These are phyloP conservation scores for Trichopria drosophilae DNA, from an alignment of 2,888 invertebrate genomes.

Conservation along the genomic window DNA sequence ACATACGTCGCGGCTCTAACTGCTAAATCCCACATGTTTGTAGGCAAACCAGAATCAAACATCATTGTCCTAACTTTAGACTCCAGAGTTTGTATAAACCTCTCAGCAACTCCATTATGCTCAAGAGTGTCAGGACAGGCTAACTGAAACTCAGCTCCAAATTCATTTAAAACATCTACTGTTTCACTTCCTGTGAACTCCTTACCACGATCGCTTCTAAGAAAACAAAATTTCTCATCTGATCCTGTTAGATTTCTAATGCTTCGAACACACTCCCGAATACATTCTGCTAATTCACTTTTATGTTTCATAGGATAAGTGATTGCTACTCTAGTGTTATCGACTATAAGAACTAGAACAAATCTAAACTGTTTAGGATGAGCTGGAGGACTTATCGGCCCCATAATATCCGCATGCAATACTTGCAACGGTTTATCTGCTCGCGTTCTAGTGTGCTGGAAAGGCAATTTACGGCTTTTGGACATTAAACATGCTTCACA, in stretches of 20 bases:
- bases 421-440: not conserved
- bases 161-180: slow-evolving; percentile 19
- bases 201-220: slow-evolving; percentile 27
- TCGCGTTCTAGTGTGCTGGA: not conserved
- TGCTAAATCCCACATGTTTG: slow-evolving; percentile 34
- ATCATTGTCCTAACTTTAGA: slow-evolving; percentile 26
- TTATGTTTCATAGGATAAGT: not conserved
- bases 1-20: slow-evolving; percentile 27
- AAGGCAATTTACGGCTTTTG: not conserved
- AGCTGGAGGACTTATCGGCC: not conserved
- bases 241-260: not conserved
- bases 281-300: not conserved
- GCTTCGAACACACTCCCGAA: not conserved
- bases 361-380: slow-evolving; percentile 1
- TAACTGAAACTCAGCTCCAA: slow-evolving; percentile 1
- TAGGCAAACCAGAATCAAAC: slow-evolving; percentile 28
- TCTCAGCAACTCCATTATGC: slow-evolving; percentile 28
- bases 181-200: slow-evolving; percentile 28
- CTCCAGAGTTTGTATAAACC: slow-evolving; percentile 30
- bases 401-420: slow-evolving; percentile 1
- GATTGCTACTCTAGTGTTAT: not conserved
- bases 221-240: slow-evolving; percentile 28
- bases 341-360: not conserved
- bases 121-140: slow-evolving; percentile 25
- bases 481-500: not conserved